Percentiles rank a stretch among this genome's conserved stretches.
Evolutionary conservation across 2,113 vertebrate genomes (phyloP).

Genomic region (Azemiops feae): DNA sequence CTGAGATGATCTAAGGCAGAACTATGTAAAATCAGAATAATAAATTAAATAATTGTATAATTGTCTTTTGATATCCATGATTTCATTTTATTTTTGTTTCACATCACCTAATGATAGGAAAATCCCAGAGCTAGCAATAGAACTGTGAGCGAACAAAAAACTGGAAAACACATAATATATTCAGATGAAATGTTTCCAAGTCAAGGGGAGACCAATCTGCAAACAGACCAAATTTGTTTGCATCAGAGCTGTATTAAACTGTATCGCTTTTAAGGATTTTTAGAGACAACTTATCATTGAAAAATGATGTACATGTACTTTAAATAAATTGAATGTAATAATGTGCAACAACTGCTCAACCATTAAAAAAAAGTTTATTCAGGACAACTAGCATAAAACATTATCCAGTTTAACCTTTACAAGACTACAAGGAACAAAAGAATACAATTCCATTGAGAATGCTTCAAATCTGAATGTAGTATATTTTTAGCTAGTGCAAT

Average conservation of each 20-base stretch:
- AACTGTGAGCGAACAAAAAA: not conserved
- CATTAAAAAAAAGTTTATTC: not conserved
- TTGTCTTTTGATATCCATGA: not conserved
- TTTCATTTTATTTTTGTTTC: not conserved
- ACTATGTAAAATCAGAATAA: not conserved
- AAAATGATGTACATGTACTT: not conserved
- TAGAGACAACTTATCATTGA: not conserved
- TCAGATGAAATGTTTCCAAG: not conserved
- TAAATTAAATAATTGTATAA: not conserved
- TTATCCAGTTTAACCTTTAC: not conserved
- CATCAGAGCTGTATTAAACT: not conserved
- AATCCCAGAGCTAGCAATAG: not conserved
- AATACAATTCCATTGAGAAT: not conserved
- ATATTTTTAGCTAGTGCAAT: not conserved
- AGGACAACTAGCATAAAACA: not conserved
- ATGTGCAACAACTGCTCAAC: not conserved
- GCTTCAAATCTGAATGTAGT: not conserved
- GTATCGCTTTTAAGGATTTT: not conserved
- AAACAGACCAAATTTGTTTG: not conserved
- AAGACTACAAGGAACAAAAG: not conserved
- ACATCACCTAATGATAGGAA: too few species aligned
- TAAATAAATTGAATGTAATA: not conserved
- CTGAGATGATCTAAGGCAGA: not conserved
- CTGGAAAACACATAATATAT: not conserved
- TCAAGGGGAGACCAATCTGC: not conserved